Conservation (phyloP, 23 tunicate species). For the Aplidium turbinatum region DNA sequence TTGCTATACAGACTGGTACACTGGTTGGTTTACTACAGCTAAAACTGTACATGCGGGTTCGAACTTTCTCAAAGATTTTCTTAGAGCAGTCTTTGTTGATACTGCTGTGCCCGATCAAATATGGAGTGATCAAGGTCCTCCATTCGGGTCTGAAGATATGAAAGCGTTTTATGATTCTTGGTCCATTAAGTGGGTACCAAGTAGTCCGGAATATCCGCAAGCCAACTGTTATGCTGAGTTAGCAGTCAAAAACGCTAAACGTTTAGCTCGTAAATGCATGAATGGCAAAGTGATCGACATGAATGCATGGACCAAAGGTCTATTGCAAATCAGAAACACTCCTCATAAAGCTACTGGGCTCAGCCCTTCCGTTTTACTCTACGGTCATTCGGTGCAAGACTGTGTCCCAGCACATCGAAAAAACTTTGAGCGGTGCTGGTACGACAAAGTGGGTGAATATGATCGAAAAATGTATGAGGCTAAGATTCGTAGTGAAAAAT, state of each 20-base stretch:
- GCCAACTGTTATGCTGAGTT: neutral
- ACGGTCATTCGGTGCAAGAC: no score
- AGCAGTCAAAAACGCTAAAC: neutral
- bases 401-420: no score
- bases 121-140: no score
- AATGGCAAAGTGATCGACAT: no score
- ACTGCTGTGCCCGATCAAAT: constrained; percentile 2
- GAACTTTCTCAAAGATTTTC: neutral
- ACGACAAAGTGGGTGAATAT: no score
- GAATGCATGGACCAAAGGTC: constrained; percentile 4
- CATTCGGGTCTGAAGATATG: neutral
- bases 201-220: constrained; percentile 5
- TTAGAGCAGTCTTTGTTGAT: constrained; percentile 10
- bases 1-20: constrained; percentile 5
- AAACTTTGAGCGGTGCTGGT: no score
- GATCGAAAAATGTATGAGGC: no score
- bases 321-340: no score
- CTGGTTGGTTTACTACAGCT: neutral
- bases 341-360: neutral
- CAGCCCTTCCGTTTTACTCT: no score
- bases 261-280: no score
- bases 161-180: constrained; percentile 10
- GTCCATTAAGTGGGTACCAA: constrained; percentile 4
- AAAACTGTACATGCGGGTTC: neutral
- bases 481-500: no score